Evolutionary conservation across 2,797 vertebrate genomes (phyloP).

Genomic region (Poecilia wingei): DNA sequence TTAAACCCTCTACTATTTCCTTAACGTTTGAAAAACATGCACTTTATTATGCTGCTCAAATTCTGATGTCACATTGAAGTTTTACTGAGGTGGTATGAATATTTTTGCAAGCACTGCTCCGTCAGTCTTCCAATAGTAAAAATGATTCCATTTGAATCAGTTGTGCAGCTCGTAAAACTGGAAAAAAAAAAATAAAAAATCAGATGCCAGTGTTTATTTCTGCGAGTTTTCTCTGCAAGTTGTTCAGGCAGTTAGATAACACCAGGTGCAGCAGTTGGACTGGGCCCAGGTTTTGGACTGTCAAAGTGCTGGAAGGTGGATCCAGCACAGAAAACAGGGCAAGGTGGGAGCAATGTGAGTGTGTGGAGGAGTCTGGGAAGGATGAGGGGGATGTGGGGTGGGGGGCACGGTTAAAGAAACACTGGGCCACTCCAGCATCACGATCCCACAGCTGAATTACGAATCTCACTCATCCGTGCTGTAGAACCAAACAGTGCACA

Average conservation of each 20-base stretch:
- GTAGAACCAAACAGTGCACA: conserved; percentile 76
- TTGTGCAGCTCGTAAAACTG: conserved; percentile 2
- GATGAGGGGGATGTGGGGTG: conserved; percentile 70
- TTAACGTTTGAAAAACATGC: neutral
- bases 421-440: conserved; percentile 79
- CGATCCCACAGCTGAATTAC: conserved; percentile 73
- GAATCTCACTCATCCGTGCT: conserved; percentile 76
- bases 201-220: conserved; percentile 10
- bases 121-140: conserved; percentile 6
- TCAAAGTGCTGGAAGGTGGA: conserved; percentile 63
- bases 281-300: conserved; percentile 66
- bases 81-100: neutral
- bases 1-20: neutral
- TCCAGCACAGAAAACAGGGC: conserved; percentile 68
- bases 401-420: conserved; percentile 71
- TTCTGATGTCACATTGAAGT: neutral
- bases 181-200: conserved; percentile 6
- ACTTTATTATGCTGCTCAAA: neutral
- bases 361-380: conserved; percentile 63
- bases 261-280: conserved; percentile 76
- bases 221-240: conserved; percentile 41
- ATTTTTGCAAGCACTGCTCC: neutral
- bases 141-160: conserved; percentile 2
- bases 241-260: conserved; percentile 74
- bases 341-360: conserved; percentile 66